phyloP scores from a whole-genome alignment of 2,113 vertebrate genomes.

The Mustela nigripes region DNA sequence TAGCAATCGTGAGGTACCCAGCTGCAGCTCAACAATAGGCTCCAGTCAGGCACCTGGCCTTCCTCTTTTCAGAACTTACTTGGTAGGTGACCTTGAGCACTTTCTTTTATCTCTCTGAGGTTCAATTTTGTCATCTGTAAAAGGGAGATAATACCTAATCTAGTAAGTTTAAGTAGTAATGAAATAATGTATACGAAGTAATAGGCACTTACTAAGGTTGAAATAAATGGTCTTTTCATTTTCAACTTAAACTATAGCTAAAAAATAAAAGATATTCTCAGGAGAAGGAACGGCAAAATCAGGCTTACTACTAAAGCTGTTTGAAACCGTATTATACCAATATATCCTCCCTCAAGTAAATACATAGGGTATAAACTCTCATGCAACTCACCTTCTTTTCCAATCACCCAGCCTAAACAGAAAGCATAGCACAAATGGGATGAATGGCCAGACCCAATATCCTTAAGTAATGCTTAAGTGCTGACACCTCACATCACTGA shows the following conservation, averaged over 20 bases:
- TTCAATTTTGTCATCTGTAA: background rate
- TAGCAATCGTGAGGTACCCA: background rate
- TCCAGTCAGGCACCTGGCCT: background rate
- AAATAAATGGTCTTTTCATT: conserved; percentile 26
- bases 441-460: background rate
- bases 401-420: background rate
- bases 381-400: background rate
- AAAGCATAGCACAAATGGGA: background rate
- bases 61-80: background rate
- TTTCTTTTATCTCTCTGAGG: background rate
- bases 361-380: background rate
- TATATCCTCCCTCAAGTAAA: background rate
- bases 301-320: background rate
- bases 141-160: background rate
- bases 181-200: background rate
- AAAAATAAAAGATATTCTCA: background rate
- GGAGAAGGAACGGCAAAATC: background rate
- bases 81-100: background rate
- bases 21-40: background rate
- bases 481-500: background rate
- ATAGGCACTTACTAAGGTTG: background rate
- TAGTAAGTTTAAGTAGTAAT: background rate
- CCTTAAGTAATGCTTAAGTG: background rate
- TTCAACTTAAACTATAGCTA: background rate
- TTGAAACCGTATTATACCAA: background rate